Evolutionary conservation across 2,888 invertebrate genomes (phyloP).

Genomic region (Deilephila porcellus): DNA sequence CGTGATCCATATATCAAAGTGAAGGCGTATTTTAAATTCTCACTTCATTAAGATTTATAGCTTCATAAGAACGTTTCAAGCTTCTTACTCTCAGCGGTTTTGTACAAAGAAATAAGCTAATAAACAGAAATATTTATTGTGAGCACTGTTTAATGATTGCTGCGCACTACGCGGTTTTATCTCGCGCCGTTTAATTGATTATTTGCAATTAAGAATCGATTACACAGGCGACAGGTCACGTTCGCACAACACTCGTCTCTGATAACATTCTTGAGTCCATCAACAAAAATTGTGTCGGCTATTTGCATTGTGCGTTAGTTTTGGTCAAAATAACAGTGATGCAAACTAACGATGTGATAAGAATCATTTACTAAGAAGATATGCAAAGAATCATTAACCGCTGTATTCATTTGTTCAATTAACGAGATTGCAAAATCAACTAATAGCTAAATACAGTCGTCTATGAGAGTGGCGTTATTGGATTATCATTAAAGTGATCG

Average conservation of each 20-base stretch:
- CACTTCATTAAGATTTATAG: too few relatives aligned
- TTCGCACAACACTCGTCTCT: conserved; percentile 66
- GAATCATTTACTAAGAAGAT: too few relatives aligned
- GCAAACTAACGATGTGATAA: too few relatives aligned
- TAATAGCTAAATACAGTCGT: background rate
- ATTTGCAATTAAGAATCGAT: conserved; percentile 83
- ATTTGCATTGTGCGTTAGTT: background rate
- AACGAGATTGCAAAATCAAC: background rate
- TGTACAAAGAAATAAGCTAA: conserved; percentile 3
- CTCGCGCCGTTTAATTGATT: conserved; percentile 70
- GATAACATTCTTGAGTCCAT: conserved; percentile 46
- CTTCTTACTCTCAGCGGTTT: background rate
- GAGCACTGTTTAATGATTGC: conserved; percentile 60
- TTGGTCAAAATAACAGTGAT: background rate
- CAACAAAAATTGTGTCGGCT: background rate
- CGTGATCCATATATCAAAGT: too few relatives aligned
- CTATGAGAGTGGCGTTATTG: background rate
- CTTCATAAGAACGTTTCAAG: background rate
- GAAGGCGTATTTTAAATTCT: background rate
- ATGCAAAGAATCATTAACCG: background rate
- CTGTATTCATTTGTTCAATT: background rate
- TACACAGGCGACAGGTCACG: conserved; percentile 72
- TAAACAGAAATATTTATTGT: conserved; percentile 56
- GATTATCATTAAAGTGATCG: conserved; percentile 36
- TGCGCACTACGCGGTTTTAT: conserved; percentile 72